Evolutionary conservation across 2,888 invertebrate species (phyloP), one percentile per base, ranked within the genome.

Genomic region (Calliscelio sp.): DNA sequence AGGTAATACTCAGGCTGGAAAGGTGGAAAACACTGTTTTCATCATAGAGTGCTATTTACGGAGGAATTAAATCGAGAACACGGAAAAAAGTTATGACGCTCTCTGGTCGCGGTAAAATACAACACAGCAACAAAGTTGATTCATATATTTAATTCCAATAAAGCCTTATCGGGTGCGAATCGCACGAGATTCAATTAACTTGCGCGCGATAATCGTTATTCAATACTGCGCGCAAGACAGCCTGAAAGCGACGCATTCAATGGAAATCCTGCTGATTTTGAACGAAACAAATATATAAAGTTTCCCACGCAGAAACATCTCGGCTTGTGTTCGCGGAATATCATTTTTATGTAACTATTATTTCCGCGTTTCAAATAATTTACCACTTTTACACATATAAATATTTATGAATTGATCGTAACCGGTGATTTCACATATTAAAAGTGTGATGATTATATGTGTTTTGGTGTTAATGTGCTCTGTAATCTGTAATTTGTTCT

Each of bases 191-290:
- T 75, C 75, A 65, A 75, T 75, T 63, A 65, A 55, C 65, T 41
- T 75, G 44, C n/a, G 75, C 18, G 44, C 28, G 55, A 65, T 75
- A 65, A 63, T 55, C 75, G 75, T 75, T 55, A 55, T 55, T 75
- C 75, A 44, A 44, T 55, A 46, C 55, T 38, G n/a, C n/a, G 28
- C 22, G 28, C 44, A 75, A 75, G 75, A 63, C 74, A 63, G 38
- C 20, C 41, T 24, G 71, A 59, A 73, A 73, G 49, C 24, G 55
- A 55, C 6, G 44, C 65, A 51, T 75, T 65, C 32, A 74, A 63
- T 63, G 38, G 75, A 44, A 63, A 61, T 35, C 24, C 49, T 8
- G 25, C 14, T 41, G 25, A 57, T 28, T 57, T 57, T 49, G 35
- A 66, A 24, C 18, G 32, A 18, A 20, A 65, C 25, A 25, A 51